Base-by-base conservation (phyloP, 2,888 invertebrate species). In the Pseudoips prasinana region DNA sequence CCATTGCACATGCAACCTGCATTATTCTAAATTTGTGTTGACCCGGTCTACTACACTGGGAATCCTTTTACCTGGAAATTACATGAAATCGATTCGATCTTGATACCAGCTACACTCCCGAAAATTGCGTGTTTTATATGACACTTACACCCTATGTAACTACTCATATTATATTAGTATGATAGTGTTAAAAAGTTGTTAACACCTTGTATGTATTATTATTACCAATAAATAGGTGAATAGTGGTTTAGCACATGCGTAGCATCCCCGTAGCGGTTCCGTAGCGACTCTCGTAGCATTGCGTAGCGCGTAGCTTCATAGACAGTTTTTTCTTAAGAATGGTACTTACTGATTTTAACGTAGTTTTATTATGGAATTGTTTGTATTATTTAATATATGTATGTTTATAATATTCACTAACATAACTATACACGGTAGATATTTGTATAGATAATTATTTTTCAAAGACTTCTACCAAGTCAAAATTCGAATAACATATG, bases 1-100 rank as follows among this genome's bases (percentile, higher is more conserved):
- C 64, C 56, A 56, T 56, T 85, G 83, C 84, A 84, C 76, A 73
- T 81, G 82, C 83, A 77, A 62, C 56, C 66, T 70, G 77, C 71
- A 73, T 71, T 73, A 71, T 68, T 65, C 62, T 62, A 27, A 60
- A 65, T 64, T 63, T 62, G 66, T 72, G 63, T 58, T 56, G 56
- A 57, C 40, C 51, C 49, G 43, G 57, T 57, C 50, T 49, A 43
- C 53, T 43, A 39, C 8, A 33, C 31, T 31, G 37, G 46, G 29
- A 40, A 26, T 30, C 26, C 29, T 36, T 23, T 38, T 28, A 41
- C 25, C 34, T 22, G 27, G 34, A 45, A 31, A 27, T 35, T 32
- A 35, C 23, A 40, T 25, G 29, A 40, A 25, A 51, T 51, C 35
- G 32, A 51, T 45, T 34, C 7, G 34, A 33, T 36, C 26, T 27